Conservation (phyloP, 2,888 invertebrate genomes). For the Dascillus cervinus region DNA sequence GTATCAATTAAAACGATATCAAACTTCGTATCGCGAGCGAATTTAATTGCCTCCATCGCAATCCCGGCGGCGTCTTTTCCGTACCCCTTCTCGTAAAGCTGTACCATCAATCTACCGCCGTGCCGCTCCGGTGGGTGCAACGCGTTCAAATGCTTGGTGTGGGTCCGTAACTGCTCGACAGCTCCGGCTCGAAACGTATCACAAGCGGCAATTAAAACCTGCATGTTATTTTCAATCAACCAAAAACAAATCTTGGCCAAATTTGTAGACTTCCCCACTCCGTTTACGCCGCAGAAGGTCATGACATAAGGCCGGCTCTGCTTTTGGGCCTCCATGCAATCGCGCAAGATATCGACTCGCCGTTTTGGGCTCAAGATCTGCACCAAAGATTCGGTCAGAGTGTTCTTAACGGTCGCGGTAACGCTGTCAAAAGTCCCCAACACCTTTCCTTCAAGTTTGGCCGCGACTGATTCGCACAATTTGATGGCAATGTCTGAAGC, state of each 20-base stretch:
- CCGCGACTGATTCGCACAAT: slow-evolving; percentile 86
- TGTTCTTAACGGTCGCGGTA: slow-evolving; percentile 77
- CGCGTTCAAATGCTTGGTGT: slow-evolving; percentile 86
- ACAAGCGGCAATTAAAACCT: slow-evolving; percentile 96
- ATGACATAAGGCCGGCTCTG: slow-evolving; percentile 87
- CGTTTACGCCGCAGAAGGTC: slow-evolving; percentile 97
- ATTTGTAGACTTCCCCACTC: slow-evolving; percentile 98
- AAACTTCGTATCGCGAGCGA: slow-evolving; percentile 69
- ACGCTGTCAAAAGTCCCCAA: slow-evolving; percentile 93
- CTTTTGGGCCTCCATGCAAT: slow-evolving; percentile 80
- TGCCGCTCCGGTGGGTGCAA: slow-evolving; percentile 78
- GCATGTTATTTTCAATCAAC: slow-evolving; percentile 94
- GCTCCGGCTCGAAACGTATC: slow-evolving; percentile 99
- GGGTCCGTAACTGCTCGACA: slow-evolving; percentile 95
- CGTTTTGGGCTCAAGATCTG: slow-evolving; percentile 91
- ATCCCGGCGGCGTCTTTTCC: slow-evolving; percentile 99
- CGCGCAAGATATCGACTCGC: slow-evolving; percentile 92
- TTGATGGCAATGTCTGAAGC: slow-evolving; percentile 92
- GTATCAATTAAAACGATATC: slow-evolving; percentile 98
- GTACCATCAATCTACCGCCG: slow-evolving; percentile 70
- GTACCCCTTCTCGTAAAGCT: slow-evolving; percentile 96
- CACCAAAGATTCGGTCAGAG: slow-evolving; percentile 85
- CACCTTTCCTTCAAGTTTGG: slow-evolving; percentile 84
- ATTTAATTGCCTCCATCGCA: slow-evolving; percentile 93
- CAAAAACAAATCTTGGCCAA: slow-evolving; percentile 99